Percentiles rank a stretch among this genome's conserved stretches.
Conservation (phyloP, 2,888 invertebrate species). For the Pristionchus arcanus region DNA sequence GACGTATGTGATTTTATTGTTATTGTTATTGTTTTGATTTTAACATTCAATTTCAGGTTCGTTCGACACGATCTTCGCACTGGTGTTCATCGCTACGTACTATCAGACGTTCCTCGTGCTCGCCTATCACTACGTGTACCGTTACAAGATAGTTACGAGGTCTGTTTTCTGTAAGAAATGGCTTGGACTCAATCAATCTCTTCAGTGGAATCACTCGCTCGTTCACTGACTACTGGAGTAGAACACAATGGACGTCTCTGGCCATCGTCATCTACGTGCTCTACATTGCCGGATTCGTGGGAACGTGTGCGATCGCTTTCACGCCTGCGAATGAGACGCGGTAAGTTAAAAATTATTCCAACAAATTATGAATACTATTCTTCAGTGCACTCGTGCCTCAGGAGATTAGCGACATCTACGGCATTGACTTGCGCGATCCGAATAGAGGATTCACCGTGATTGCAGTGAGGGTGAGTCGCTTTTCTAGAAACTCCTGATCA, state of each 20-base stretch:
- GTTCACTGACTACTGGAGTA: not conserved
- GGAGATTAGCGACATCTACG: constrained; percentile 29
- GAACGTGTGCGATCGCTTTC: not conserved
- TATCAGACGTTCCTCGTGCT: constrained; percentile 46
- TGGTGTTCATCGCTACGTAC: constrained; percentile 25
- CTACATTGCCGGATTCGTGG: constrained; percentile 27
- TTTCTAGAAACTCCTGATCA: not conserved
- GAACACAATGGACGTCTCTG: not conserved
- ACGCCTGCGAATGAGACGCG: not conserved
- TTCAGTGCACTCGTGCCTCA: not conserved
- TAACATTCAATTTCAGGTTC: not conserved
- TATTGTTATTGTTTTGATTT: not conserved
- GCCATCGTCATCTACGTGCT: constrained; percentile 4
- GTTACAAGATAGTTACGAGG: not conserved
- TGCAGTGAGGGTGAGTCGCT: not conserved
- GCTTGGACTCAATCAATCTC: not conserved
- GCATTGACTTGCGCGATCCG: constrained; percentile 6
- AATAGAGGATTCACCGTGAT: constrained; percentile 15
- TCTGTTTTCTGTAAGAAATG: not conserved
- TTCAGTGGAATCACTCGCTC: constrained; percentile 21
- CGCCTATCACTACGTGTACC: constrained; percentile 26
- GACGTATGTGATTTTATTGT: not conserved
- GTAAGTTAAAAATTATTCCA: not conserved
- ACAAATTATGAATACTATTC: not conserved
- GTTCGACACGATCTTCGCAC: not conserved